phyloP scores from a whole-genome alignment of 2,797 vertebrate species.

The Acanthurus tractus region DNA sequence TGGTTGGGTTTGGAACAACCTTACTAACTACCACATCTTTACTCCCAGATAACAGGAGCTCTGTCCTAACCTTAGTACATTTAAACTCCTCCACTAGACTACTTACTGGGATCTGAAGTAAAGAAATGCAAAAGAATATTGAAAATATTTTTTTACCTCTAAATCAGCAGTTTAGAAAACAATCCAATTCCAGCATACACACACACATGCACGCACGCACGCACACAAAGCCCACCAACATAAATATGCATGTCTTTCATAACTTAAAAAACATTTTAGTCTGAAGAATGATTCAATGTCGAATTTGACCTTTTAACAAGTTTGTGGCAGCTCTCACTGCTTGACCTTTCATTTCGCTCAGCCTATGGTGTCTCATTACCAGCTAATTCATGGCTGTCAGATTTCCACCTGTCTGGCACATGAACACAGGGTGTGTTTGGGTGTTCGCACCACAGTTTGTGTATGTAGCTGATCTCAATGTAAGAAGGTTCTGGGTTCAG shows the following conservation, averaged over 20 bases:
- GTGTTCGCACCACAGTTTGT: background rate
- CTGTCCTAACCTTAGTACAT: too few species aligned
- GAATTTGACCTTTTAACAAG: conserved; percentile 61
- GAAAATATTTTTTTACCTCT: too few species aligned
- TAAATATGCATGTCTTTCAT: conserved; percentile 25
- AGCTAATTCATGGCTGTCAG: conserved; percentile 46
- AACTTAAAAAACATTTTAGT: conserved; percentile 28
- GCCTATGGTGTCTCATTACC: conserved; percentile 39
- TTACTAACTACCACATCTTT: too few species aligned
- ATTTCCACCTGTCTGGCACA: conserved; percentile 25
- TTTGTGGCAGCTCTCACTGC: conserved; percentile 52
- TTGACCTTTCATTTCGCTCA: conserved; percentile 58
- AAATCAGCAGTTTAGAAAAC: background rate
- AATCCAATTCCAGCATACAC: background rate
- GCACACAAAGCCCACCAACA: background rate
- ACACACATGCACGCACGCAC: background rate
- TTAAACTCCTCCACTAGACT: too few species aligned
- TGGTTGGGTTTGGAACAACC: too few species aligned
- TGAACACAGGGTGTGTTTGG: background rate
- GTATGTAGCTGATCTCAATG: background rate
- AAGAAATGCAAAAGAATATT: too few species aligned
- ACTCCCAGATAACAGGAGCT: too few species aligned
- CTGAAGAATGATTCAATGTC: conserved; percentile 24
- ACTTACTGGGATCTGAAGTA: too few species aligned
- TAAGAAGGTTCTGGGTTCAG: too few species aligned